These are phyloP conservation scores for Acanthococcus lagerstroemiae DNA, from an alignment of 2,888 invertebrate species.

Conservation along the genomic window DNA sequence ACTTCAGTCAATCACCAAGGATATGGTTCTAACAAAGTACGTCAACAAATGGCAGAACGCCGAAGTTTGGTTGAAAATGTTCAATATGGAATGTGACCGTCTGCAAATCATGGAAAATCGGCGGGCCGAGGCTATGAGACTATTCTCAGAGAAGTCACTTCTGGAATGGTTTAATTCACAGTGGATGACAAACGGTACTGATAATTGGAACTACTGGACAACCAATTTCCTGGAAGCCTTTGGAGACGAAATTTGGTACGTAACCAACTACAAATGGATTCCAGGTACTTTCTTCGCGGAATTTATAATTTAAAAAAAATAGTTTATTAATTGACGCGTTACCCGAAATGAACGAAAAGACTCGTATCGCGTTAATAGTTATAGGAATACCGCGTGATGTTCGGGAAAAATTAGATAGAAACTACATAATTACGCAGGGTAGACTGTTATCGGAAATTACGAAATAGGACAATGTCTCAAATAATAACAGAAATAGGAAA, in stretches of 20 bases:
- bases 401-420: background rate
- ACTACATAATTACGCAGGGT: background rate
- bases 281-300: background rate
- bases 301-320: background rate
- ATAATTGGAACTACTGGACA: slow-evolving; percentile 9
- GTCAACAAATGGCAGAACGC: background rate
- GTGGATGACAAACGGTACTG: background rate
- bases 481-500: background rate
- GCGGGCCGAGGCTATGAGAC: background rate
- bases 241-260: slow-evolving; percentile 1
- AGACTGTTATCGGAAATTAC: background rate
- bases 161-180: slow-evolving; percentile 5
- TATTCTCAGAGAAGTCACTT: slow-evolving; percentile 4
- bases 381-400: background rate
- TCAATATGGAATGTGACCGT: slow-evolving; percentile 4
- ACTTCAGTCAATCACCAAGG: slow-evolving; percentile 5
- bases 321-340: background rate
- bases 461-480: background rate
- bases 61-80: slow-evolving; percentile 4
- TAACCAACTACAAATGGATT: background rate
- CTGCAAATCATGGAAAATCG: background rate
- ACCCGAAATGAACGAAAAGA: background rate
- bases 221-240: slow-evolving; percentile 9
- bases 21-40: background rate
- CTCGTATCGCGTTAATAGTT: too few relatives aligned